Base-by-base conservation (phyloP, 2,888 invertebrate species). In the Harmothoe impar region DNA sequence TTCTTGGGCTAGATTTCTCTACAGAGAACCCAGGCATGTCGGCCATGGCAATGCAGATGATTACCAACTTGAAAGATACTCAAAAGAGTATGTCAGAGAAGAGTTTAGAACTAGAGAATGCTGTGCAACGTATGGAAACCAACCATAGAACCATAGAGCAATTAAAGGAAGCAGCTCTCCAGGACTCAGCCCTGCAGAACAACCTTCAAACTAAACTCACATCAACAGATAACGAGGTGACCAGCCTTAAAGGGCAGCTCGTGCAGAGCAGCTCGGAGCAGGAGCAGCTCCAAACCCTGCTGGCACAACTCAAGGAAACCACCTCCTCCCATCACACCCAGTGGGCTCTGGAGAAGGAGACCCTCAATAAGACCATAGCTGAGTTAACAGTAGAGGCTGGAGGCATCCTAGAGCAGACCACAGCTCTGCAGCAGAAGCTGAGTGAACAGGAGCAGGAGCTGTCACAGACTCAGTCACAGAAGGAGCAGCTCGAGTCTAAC, bases 371-470 rank as follows among this genome's bases (percentile, higher is more conserved):
- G 35, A 81, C 3, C 20, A 72, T 62, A 17, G 43, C 23, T 85
- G 35, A 84, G 35, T 85, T 90, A 43, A 68, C 85, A 15, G 31
- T 31, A 3, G 85, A 85, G 35, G 43, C 62, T 15, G 85, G 56
- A 10, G 62, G 23, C 15, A 35, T 35, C 85, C 12, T 5, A 20
- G 23, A 35, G 25, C 20, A 86, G 23, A 90, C 51, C 10, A n/a
- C 84, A 35, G 43, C 62, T 12, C 68, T 68, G 33, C 29, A 90
- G 43, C 29, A 35, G 20, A 86, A 86, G 52, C 25, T 86, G 10
- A 54, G 62, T 62, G 62, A 62, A n/a, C 62, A 62, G n/a, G 62
- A 62, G 20, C 7, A 62, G 15, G 62, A 62, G 15, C 20, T 62
- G 7, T 20, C n/a, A 20, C 20, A 62, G 20, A n/a, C n/a, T 20